Evolutionary conservation across 1,140 invertebrate species (phyloP).

Genomic region (Nasonia vitripennis): DNA sequence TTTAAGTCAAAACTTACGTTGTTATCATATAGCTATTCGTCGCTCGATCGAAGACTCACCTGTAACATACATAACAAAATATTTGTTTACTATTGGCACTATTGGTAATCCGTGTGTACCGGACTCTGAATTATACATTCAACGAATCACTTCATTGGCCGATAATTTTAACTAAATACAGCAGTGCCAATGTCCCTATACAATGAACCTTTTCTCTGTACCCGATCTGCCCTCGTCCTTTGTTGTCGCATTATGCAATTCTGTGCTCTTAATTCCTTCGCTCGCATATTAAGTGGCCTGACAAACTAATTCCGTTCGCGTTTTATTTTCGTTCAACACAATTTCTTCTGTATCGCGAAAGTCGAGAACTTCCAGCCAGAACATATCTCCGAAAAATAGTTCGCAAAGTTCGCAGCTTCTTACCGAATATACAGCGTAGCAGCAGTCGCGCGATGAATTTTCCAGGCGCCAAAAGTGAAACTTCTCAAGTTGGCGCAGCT

Average conservation of each 20-base stretch:
- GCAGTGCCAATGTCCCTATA: not conserved
- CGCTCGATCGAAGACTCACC: not conserved
- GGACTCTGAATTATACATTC: too few relatives aligned
- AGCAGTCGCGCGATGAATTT: not conserved
- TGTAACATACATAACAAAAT: not conserved
- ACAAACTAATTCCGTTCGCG: too few relatives aligned
- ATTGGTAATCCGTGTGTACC: too few relatives aligned
- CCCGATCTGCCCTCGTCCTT: not conserved
- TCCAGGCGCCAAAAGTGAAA: too few relatives aligned
- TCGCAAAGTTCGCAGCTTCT: not conserved
- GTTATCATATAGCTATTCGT: not conserved
- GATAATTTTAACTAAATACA: not conserved
- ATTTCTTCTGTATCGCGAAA: too few relatives aligned
- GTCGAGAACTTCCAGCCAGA: too few relatives aligned
- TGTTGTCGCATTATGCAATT: not conserved
- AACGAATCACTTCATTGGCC: not conserved
- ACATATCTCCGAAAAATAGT: not conserved
- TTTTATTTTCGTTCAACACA: too few relatives aligned
- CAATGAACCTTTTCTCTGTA: not conserved
- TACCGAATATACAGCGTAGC: not conserved
- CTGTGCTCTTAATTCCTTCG: not conserved
- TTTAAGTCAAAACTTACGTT: not conserved
- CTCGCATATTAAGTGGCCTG: too few relatives aligned
- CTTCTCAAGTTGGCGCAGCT: too few relatives aligned
- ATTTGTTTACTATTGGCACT: not conserved